These are phyloP conservation scores for Nasonovia ribisnigri DNA, from an alignment of 2,888 invertebrate species.

Conservation along the genomic window DNA sequence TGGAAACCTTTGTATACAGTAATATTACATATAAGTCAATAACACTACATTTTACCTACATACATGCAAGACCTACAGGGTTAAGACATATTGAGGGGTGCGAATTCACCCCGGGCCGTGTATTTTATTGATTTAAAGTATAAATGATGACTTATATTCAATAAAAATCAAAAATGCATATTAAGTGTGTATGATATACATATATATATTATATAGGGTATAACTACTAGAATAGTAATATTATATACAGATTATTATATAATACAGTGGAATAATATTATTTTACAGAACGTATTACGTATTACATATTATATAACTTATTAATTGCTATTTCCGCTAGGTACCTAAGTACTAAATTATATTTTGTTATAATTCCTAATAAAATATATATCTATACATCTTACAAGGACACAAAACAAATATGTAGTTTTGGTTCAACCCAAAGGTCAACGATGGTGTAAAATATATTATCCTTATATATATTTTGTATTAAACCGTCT, in stretches of 20 bases:
- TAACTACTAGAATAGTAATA: neutral
- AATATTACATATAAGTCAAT: too few species aligned
- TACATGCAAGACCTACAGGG: neutral
- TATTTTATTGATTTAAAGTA: neutral
- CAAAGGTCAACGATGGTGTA: too few species aligned
- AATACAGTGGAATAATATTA: neutral
- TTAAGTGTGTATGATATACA: too few species aligned
- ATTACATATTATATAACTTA: too few species aligned
- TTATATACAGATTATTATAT: neutral
- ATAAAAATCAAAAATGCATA: neutral
- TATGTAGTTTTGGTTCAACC: too few species aligned
- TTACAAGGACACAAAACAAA: too few species aligned
- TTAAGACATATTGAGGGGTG: neutral
- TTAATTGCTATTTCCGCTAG: neutral
- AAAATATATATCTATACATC: too few species aligned
- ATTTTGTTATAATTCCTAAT: neutral
- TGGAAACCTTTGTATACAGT: neutral
- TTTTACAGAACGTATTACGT: neutral
- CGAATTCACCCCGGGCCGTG: fast-evolving
- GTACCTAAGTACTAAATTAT: too few species aligned
- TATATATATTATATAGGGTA: too few species aligned
- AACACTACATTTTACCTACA: neutral
- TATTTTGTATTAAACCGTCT: too few species aligned
- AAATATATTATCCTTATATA: too few species aligned
- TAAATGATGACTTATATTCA: neutral